A percentile compares a stretch with the other conserved stretches of the same genome.
phyloP scores from a whole-genome alignment of 2,888 invertebrate genomes.

The Gasteruption jaculator region DNA sequence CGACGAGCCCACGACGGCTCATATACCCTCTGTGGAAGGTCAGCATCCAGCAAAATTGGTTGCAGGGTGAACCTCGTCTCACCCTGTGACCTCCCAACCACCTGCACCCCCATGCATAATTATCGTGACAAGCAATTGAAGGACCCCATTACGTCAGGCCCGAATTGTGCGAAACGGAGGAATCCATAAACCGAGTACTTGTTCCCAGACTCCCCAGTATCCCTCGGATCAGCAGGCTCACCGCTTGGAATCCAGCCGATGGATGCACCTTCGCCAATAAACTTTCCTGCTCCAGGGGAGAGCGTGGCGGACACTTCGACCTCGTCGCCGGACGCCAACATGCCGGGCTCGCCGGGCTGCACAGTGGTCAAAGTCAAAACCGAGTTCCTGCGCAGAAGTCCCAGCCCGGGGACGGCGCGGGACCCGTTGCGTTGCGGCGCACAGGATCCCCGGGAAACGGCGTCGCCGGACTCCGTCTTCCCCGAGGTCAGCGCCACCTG shows the following conservation, averaged over 20 bases:
- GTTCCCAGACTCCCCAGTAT: constrained; percentile 50
- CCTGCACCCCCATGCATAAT: too few species aligned
- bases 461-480: constrained; percentile 57
- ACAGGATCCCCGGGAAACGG: constrained; percentile 29
- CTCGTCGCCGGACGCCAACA: constrained; percentile 85
- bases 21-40: too few species aligned
- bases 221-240: constrained; percentile 50
- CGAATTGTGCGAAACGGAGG: too few species aligned
- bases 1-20: too few species aligned
- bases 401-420: constrained; percentile 56
- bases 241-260: constrained; percentile 47
- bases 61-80: too few species aligned
- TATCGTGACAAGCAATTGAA: too few species aligned
- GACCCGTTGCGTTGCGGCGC: constrained; percentile 55
- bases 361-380: constrained; percentile 48
- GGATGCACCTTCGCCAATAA: constrained; percentile 49
- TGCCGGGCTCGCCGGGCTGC: constrained; percentile 72
- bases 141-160: too few species aligned
- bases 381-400: constrained; percentile 56
- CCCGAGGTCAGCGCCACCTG: constrained; percentile 54
- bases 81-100: too few species aligned
- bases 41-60: too few species aligned
- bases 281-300: constrained; percentile 65
- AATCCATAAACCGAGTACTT: too few species aligned
- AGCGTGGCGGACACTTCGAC: constrained; percentile 91